Base-by-base conservation (phyloP, 2,888 invertebrate species). In the Drosophila nr. medialis region DNA sequence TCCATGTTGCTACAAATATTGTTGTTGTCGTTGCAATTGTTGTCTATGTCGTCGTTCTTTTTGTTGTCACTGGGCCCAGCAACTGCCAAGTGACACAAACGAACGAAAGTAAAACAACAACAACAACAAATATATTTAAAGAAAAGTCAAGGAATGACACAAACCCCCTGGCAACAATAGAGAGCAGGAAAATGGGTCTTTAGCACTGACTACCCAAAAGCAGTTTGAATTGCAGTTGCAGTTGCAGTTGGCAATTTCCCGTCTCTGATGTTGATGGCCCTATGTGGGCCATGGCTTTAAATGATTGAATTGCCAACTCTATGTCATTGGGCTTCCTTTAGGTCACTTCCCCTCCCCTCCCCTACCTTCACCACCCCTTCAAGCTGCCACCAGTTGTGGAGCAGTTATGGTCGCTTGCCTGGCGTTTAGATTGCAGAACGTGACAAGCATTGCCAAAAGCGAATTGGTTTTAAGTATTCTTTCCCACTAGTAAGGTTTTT, bases 301-400 rank as follows among this genome's bases (percentile, higher is more conserved):
- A 82, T 88, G 89, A 86, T 86, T 88, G 84, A 85, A 77, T 83
- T 88, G 86, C 86, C 84, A 88, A 74, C 72, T 75, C 34, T 49
- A 65, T 60, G 56, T 70, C 76, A 66, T 54, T 62, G 49, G 59
- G 64, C 48, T 70, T 70, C 56, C 71, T 59, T 55, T 49, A 36
- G 32, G 60, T 50, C 70, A 64, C 64, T 34, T 65, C 7, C 11
- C 13, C 58, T 59, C 18, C 15, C 10, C 27, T 2, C 3, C 36
- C 4, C 65, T 10, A 5, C 27, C 29, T 11, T 11, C 18, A 4
- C 32, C 32, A 32, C 4, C n/a, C 4, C 32, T 15, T 7, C 15
- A 27, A 11, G 21, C 24, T 13, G 21, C 36, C 38, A 64, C 64
- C 56, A 53, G 54, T 36, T 65, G 24, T 53, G 64, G 64, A 60